Conservation (phyloP, 2,113 vertebrate species). For the Siphamia tubifer region DNA sequence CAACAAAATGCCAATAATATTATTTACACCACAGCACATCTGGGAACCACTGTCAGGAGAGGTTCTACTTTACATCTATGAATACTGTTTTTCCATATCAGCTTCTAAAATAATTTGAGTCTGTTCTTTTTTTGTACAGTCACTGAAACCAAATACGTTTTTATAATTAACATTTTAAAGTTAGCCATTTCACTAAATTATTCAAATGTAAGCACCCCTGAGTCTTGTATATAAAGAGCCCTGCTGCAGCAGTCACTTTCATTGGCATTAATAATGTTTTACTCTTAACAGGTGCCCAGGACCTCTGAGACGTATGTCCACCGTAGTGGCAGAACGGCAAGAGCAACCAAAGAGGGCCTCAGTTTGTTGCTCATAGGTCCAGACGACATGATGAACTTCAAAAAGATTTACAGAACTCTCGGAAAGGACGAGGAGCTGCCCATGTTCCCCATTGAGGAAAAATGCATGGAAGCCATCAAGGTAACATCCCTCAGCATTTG, state of each 20-base stretch:
- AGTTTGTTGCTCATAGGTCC: constrained; percentile 91
- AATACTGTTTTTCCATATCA: too few species aligned
- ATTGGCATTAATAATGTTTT: not conserved
- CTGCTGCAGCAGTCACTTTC: not conserved
- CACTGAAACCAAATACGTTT: too few species aligned
- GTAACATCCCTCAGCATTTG: constrained; percentile 56
- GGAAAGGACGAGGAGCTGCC: constrained; percentile 91
- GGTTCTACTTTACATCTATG: too few species aligned
- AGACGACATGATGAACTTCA: constrained; percentile 90
- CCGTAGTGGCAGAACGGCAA: constrained; percentile 92
- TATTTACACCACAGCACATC: too few species aligned
- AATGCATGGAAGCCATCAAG: constrained; percentile 89
- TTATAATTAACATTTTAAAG: too few species aligned
- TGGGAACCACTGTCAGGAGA: too few species aligned
- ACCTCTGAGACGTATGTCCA: constrained; percentile 95
- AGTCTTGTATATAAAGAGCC: not conserved
- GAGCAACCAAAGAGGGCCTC: constrained; percentile 89
- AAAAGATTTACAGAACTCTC: constrained; percentile 89
- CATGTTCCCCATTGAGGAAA: constrained; percentile 87
- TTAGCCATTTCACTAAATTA: too few species aligned
- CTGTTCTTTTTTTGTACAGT: too few species aligned
- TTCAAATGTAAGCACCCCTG: too few species aligned
- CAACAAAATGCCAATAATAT: not conserved
- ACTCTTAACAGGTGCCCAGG: constrained; percentile 85
- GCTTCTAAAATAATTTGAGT: too few species aligned